Evolutionary conservation across 1,140 invertebrate genomes (phyloP), one percentile per base, ranked within the genome.

Genomic region (Heliconius melpomene): DNA sequence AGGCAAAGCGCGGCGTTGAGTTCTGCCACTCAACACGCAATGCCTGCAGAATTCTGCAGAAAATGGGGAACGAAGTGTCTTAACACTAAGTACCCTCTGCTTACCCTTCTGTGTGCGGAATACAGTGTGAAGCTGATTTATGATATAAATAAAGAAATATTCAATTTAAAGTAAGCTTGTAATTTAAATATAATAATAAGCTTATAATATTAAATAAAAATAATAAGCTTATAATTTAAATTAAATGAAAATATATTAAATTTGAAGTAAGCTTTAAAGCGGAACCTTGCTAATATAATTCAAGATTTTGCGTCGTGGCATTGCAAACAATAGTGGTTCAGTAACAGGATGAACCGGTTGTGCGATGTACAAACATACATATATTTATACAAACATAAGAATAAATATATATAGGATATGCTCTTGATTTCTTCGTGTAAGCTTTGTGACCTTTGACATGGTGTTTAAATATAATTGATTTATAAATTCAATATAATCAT

Each of bases 231-330:
- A n/a, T n/a, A n/a, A n/a, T n/a, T n/a, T n/a, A 54, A 20, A 6
- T 20, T 23, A 57, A 18, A 52, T 6, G 16, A 18, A 11, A 72
- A 77, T 74, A 72, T 6, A 73, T 36, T 26, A 29, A 71, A 71
- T 71, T 29, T 71, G n/a, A 32, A 11, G 7, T 38, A 72, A 32
- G 36, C 36, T 72, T 72, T 72, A 72, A 74, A 54, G 18, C 78
- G 50, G 26, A 74, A 73, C 72, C 72, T 79, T 54, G 72, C 54
- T 79, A 74, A 74, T 74, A 74, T 79, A 79, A 79, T 74, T 74
- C 78, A 66, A 73, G 72, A 79, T 74, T 73, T 32, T 73, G 70
- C 60, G 46, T 60, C 32, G 54, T 26, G 54, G 74, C 16, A 60
- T 74, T 72, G 73, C 78, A 26, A 75, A 79, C 78, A 79, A 79